A percentile compares a stretch with the other conserved stretches of the same genome.
These are phyloP conservation scores for Penaeus indicus DNA, from an alignment of 1,140 invertebrate genomes.

Conservation along the genomic window DNA sequence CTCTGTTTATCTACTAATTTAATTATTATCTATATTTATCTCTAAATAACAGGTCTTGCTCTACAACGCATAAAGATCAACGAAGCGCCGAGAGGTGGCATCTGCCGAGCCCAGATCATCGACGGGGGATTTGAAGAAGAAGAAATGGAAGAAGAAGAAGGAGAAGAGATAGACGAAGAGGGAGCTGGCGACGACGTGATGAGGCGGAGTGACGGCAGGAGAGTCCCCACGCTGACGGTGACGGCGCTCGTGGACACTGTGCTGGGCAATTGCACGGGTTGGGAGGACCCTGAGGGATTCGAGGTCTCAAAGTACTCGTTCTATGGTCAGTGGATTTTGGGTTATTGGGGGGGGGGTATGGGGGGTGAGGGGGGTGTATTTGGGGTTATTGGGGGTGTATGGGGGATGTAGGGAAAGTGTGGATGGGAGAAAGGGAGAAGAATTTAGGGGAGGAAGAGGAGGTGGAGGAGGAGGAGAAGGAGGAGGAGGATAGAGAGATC, in stretches of 20 bases:
- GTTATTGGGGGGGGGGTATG: background rate
- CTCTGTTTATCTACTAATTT: too few species aligned
- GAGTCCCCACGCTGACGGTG: constrained; percentile 26
- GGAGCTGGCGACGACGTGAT: background rate
- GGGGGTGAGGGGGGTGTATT: background rate
- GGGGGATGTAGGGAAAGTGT: too few species aligned
- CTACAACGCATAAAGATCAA: constrained; percentile 51
- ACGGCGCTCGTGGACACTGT: constrained; percentile 54
- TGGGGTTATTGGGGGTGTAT: too few species aligned
- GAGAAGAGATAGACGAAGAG: background rate
- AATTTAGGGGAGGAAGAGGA: too few species aligned
- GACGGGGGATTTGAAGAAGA: background rate
- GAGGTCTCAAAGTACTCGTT: constrained; percentile 54
- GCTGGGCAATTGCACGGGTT: constrained; percentile 46
- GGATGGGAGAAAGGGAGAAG: too few species aligned
- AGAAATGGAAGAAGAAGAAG: constrained; percentile 23
- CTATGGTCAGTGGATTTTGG: constrained; percentile 46
- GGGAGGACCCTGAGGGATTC: constrained; percentile 58
- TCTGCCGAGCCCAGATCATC: constrained; percentile 7
- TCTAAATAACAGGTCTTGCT: constrained; percentile 30
- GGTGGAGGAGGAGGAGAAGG: too few species aligned
- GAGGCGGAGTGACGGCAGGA: background rate
- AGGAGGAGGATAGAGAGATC: too few species aligned
- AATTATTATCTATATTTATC: background rate
- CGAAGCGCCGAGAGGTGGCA: constrained; percentile 35